A percentile compares a stretch with the other conserved stretches of the same genome.
Conservation (phyloP, 2,797 vertebrate species). For the Danio albolineatus region DNA sequence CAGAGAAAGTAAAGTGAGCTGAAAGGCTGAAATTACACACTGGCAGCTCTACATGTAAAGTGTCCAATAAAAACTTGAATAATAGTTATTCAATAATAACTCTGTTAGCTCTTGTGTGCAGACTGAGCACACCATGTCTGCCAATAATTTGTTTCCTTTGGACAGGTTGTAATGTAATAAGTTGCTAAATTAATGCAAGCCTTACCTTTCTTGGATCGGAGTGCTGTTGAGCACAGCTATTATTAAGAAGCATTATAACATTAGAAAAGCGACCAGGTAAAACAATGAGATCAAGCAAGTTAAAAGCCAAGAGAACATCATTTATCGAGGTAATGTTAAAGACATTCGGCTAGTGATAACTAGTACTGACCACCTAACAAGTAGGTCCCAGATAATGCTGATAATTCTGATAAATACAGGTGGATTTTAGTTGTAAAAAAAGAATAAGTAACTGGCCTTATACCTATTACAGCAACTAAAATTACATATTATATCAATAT, state of each 20-base stretch:
- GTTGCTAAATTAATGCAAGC: conserved; percentile 56
- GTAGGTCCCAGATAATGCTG: background rate
- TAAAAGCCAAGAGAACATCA: background rate
- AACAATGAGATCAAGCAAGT: conserved; percentile 3
- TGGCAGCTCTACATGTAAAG: background rate
- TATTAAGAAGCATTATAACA: conserved; percentile 62
- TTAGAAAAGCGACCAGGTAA: conserved; percentile 46
- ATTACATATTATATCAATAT: no score
- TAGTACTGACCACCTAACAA: background rate
- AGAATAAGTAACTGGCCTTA: no score
- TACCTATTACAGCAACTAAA: no score
- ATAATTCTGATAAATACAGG: background rate
- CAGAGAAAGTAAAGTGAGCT: background rate
- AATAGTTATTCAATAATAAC: conserved; percentile 27
- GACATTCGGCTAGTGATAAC: background rate
- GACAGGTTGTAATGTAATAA: conserved; percentile 62
- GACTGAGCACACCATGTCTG: background rate
- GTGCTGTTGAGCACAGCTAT: conserved; percentile 69
- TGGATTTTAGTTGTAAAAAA: no score
- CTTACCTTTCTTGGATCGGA: conserved; percentile 50
- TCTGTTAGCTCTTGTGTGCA: conserved; percentile 12
- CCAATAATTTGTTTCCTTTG: conserved; percentile 49
- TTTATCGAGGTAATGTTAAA: background rate
- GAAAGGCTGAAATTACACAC: conserved; percentile 16
- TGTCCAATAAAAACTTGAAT: conserved; percentile 6